Evolutionary conservation across 2,797 vertebrate genomes (phyloP).

Genomic region (Takifugu ocellatus): DNA sequence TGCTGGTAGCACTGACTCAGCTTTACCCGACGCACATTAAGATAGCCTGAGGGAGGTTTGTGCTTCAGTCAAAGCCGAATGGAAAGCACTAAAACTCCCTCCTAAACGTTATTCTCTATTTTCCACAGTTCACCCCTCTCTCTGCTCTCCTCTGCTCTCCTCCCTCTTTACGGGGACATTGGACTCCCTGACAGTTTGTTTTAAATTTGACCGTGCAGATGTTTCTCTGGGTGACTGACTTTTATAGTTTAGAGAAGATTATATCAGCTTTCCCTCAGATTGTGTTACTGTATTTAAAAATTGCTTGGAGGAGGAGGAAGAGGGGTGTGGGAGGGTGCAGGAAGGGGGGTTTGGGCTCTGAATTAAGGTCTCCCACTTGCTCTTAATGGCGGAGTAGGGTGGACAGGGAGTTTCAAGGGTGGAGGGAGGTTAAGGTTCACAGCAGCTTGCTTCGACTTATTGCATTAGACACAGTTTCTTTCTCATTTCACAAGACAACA

Average conservation of each 20-base stretch:
- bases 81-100: constrained; percentile 62
- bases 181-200: constrained; percentile 95
- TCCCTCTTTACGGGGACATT: constrained; percentile 89
- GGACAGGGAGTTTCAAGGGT: constrained; percentile 55
- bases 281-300: constrained; percentile 96
- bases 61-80: constrained; percentile 57
- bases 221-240: constrained; percentile 97
- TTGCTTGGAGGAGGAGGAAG: constrained; percentile 42
- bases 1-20: constrained; percentile 43
- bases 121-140: constrained; percentile 44
- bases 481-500: constrained; percentile 90
- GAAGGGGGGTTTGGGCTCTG: constrained; percentile 74
- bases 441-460: constrained; percentile 80
- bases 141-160: constrained; percentile 31
- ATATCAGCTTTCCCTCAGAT: constrained; percentile 97
- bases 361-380: constrained; percentile 70
- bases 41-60: constrained; percentile 50
- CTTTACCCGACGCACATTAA: constrained; percentile 42
- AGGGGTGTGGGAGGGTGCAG: constrained; percentile 10
- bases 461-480: constrained; percentile 90
- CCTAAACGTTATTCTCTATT: constrained; percentile 52
- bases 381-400: constrained; percentile 51
- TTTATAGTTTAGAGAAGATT: constrained; percentile 99
- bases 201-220: constrained; percentile 97
- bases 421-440: constrained; percentile 70